These are phyloP conservation scores for Metopia argyrocephala DNA, from an alignment of 2,888 invertebrate species.

Conservation along the genomic window DNA sequence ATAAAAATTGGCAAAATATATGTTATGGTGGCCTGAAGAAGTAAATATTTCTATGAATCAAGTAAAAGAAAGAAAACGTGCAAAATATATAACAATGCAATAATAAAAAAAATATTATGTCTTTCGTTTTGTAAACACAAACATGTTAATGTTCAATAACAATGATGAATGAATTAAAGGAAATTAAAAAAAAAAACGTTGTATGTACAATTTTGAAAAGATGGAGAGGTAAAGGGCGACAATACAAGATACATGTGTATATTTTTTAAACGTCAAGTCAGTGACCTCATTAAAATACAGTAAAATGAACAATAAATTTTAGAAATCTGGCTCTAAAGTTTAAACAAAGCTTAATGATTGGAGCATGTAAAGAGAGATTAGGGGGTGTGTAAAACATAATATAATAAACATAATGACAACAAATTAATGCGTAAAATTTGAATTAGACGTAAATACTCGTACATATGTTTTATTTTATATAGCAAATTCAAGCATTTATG, in stretches of 20 bases:
- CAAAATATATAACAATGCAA: not conserved
- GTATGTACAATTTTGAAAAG: not conserved
- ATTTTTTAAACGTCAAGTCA: not conserved
- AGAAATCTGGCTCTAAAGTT: not conserved
- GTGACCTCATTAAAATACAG: not conserved
- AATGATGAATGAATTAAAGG: not conserved
- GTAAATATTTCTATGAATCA: constrained; percentile 14
- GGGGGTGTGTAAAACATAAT: not conserved
- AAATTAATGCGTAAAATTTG: too few species aligned
- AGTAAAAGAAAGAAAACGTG: constrained; percentile 17
- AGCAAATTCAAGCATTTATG: too few species aligned
- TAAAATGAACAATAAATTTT: not conserved
- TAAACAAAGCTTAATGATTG: not conserved
- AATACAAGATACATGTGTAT: not conserved
- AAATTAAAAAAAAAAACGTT: not conserved
- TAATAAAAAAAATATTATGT: not conserved
- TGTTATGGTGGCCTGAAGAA: not conserved
- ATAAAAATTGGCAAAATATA: not conserved
- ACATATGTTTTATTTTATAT: too few species aligned
- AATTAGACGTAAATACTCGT: too few species aligned
- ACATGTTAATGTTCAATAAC: not conserved
- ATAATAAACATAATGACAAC: not conserved
- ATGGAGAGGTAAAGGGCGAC: not conserved
- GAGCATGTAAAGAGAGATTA: not conserved
- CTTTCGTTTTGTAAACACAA: not conserved